Evolutionary conservation across 2,888 invertebrate species (phyloP), one percentile per base, ranked within the genome.

Genomic region (Metopia argyrocephala): DNA sequence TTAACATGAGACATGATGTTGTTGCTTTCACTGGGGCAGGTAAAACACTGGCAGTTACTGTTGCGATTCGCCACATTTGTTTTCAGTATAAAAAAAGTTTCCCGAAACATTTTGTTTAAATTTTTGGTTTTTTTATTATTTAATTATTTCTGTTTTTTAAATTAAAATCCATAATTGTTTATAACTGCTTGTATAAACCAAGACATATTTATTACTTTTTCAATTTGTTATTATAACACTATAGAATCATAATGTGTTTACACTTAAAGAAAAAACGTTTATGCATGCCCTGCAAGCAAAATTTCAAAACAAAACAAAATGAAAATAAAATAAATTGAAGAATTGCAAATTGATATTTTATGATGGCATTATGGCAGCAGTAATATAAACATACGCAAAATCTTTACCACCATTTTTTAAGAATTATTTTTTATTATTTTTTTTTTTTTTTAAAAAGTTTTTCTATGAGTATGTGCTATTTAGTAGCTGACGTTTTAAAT

Each of bases 261-360:
- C 45, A 46, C 50, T 71, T 20, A 21, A 15, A 70, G 18, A 50
- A 45, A n/a, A 54, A 68, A 31, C 59, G 64, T 56, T 52, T 64
- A 50, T 59, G 23, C 28, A 50, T 57, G 65, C 23, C 21, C 61
- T n/a, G 48, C 31, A 52, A 21, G 12, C 28, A 23, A 48, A 65
- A 23, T 7, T 62, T 27, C n/a, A n/a, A 28, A 38, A 38, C 9
- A 66, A 5, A 62, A 38, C 38, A 64, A 23, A 18, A 48, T 18
- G 18, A 48, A 62, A 25, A 20, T 62, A 61, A 79, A 48, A 76
- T 65, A 83, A 83, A 82, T 84, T 82, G 83, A 83, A 84, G 84
- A 83, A 84, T 85, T 78, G 81, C 81, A 85, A 84, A 84, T 83
- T 84, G 82, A 83, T 83, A 74, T 83, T 82, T 84, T 84, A 83